These are phyloP conservation scores for Cantharis lateralis DNA, from an alignment of 2,888 invertebrate genomes.

Conservation along the genomic window DNA sequence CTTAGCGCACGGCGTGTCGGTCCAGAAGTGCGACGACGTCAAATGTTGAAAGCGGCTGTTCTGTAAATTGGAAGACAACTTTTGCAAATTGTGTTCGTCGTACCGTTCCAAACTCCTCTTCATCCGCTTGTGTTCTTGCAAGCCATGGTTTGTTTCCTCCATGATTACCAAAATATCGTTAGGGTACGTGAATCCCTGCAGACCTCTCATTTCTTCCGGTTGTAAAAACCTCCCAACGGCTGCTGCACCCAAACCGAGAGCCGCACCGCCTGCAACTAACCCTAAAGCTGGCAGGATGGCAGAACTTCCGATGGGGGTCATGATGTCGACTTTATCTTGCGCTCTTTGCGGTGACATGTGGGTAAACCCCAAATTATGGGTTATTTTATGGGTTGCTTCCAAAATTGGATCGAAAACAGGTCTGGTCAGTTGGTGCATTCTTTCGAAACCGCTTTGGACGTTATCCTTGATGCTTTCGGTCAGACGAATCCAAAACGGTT, in stretches of 20 bases:
- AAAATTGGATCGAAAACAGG: slow-evolving; percentile 75
- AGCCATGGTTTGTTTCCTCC: slow-evolving; percentile 29
- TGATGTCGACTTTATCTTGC: slow-evolving; percentile 69
- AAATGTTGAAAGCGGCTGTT: slow-evolving; percentile 43
- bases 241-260: slow-evolving; percentile 78
- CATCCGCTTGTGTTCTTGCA: slow-evolving; percentile 8
- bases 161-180: slow-evolving; percentile 49
- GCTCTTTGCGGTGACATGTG: slow-evolving; percentile 61
- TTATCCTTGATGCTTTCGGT: slow-evolving; percentile 75
- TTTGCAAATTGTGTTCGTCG: slow-evolving; percentile 52
- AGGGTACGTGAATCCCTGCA: slow-evolving; percentile 35
- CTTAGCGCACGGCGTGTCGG: slow-evolving; percentile 78
- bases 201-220: slow-evolving; percentile 48
- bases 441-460: slow-evolving; percentile 71
- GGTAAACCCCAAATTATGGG: slow-evolving; percentile 73
- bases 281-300: slow-evolving; percentile 77
- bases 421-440: slow-evolving; percentile 68
- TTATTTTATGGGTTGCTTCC: slow-evolving; percentile 80
- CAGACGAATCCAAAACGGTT: slow-evolving; percentile 73
- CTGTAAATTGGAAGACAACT: slow-evolving; percentile 45
- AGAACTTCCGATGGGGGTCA: slow-evolving; percentile 61
- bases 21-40: slow-evolving; percentile 62
- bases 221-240: slow-evolving; percentile 73
- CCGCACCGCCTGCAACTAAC: slow-evolving; percentile 81
- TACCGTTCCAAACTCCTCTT: slow-evolving; percentile 44